phyloP scores from a whole-genome alignment of 2,797 vertebrate species.

The Enteromius mattozi region DNA sequence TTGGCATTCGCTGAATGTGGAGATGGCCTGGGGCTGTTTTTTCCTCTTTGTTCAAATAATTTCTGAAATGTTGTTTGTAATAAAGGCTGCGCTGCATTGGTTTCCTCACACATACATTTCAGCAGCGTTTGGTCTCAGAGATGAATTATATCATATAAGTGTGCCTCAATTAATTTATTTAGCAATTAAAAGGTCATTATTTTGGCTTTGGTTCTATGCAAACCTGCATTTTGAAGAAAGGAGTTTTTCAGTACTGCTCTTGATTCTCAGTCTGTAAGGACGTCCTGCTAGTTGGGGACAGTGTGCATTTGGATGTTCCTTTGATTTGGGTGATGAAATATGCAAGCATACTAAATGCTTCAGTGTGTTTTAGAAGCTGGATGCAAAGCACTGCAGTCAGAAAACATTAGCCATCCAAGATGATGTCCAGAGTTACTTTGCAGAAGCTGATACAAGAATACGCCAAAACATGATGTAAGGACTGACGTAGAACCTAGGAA shows the following conservation, averaged over 20 bases:
- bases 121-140: neutral
- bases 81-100: neutral
- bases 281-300: conserved; percentile 5
- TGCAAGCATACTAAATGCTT: conserved; percentile 40
- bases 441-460: conserved; percentile 16
- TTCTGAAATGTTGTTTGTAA: conserved; percentile 32
- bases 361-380: conserved; percentile 21
- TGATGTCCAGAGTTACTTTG: neutral
- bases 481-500: neutral
- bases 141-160: conserved; percentile 6
- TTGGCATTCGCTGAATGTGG: conserved; percentile 38
- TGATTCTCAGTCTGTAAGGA: neutral
- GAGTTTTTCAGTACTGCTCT: neutral
- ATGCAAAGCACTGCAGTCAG: conserved; percentile 28
- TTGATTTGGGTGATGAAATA: conserved; percentile 44
- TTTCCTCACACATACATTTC: neutral
- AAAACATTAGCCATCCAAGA: conserved; percentile 16
- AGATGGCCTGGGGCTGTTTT: conserved; percentile 17
- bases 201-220: neutral
- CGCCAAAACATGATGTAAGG: neutral
- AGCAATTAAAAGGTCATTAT: conserved; percentile 23
- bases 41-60: conserved; percentile 29
- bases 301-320: conserved; percentile 23
- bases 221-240: neutral
- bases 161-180: neutral